Evolutionary conservation across 2,797 vertebrate species (phyloP), one percentile per base, ranked within the genome.

Genomic region (Gallinago nigripennis): DNA sequence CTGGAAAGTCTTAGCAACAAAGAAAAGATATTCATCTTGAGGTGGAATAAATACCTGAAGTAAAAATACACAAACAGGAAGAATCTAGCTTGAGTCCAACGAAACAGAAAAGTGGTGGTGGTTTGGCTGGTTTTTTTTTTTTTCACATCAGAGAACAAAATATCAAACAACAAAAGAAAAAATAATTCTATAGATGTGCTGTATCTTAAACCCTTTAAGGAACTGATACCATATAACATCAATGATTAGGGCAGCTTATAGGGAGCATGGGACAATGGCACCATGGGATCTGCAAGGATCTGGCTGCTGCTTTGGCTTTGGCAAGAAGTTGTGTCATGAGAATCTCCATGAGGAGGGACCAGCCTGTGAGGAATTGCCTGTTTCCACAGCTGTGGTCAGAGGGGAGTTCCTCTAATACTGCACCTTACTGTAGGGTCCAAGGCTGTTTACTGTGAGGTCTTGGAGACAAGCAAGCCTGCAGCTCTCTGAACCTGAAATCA

Each of bases 101-200:
- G 41, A 72, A 80, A 87, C 0, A 5, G 51, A 60, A 57, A 81
- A 75, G 25, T 28, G 30, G 16, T 61, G 10, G 31, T 78, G 23
- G 23, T 60, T 68, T 89, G n/a, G 9, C 41, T 20, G 43, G n/a
- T n/a, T 4, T 3, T 4, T 0, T 0, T 3, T 31, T 46, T 65
- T 72, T 76, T 58, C 54, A 25, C 11, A 54, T 37, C 30, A 78
- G 45, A 83, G 57, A 60, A 60, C 6, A 81, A 77, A 86, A 78
- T 16, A 54, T 5, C 57, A 83, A 81, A 43, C 25, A 72, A n/a
- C 6, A 13, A 70, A 61, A 79, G 16, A 75, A 61, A 93, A 93
- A 80, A 39, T 7, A 57, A 58, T 72, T n/a, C 35, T 85, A 14
- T 5, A 70, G 5, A 37, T 61, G 21, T 41, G 4, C 21, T 57